Evolutionary conservation across 2,113 vertebrate species (phyloP).

Genomic region (Urocolius indicus): DNA sequence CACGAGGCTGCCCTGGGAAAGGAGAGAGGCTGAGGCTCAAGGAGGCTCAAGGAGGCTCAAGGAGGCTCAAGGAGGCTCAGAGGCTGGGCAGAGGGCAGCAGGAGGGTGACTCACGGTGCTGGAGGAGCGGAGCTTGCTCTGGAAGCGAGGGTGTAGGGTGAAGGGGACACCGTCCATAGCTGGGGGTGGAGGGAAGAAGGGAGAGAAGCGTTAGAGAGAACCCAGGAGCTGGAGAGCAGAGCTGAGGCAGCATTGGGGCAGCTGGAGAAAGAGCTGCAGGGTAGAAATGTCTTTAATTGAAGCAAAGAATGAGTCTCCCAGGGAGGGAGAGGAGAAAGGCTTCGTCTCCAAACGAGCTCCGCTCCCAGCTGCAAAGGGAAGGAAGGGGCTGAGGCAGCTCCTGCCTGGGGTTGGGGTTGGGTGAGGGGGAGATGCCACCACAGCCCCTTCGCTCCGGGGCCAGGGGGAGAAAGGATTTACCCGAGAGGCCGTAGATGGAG

Average conservation of each 20-base stretch:
- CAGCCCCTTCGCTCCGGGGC: too few relatives aligned
- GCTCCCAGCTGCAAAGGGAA: too few relatives aligned
- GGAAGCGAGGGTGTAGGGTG: slow-evolving; percentile 84
- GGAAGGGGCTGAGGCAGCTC: too few relatives aligned
- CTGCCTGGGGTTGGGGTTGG: too few relatives aligned
- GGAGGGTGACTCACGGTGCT: slow-evolving; percentile 64
- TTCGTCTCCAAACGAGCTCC: too few relatives aligned
- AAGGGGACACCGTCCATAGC: slow-evolving; percentile 91
- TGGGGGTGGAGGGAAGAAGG: slow-evolving; percentile 8
- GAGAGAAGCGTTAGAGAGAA: background rate
- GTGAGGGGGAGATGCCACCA: too few relatives aligned
- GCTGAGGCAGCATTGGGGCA: too few relatives aligned
- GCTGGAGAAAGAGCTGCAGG: background rate
- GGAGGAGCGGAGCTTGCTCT: slow-evolving; percentile 40
- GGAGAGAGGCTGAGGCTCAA: too few relatives aligned
- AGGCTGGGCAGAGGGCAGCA: too few relatives aligned
- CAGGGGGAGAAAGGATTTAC: slow-evolving; percentile 30
- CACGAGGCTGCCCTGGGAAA: background rate
- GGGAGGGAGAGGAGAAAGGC: background rate
- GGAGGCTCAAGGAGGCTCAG: too few relatives aligned
- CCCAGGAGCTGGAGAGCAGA: too few relatives aligned
- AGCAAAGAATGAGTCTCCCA: background rate
- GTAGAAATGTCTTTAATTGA: background rate
- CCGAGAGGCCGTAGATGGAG: slow-evolving; percentile 82
- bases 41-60: too few relatives aligned